These are phyloP conservation scores for Tinea trinotella DNA, from an alignment of 2,888 invertebrate genomes.

Conservation along the genomic window DNA sequence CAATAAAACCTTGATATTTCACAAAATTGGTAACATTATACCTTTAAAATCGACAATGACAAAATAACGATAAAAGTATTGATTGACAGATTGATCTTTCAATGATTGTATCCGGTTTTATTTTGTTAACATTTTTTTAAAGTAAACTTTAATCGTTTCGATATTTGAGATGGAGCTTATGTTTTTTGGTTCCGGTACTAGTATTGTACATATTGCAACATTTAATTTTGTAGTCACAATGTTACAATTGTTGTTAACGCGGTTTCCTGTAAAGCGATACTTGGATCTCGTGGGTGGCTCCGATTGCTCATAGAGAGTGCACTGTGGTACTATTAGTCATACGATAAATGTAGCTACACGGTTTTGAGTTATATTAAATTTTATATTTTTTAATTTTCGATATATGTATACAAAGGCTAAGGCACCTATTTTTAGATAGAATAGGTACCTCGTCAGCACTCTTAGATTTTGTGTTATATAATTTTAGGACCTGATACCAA, in stretches of 20 bases:
- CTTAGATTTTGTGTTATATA: too few relatives aligned
- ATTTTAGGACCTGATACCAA: too few relatives aligned
- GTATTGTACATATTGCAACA: conserved; percentile 22
- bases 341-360: too few relatives aligned
- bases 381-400: too few relatives aligned
- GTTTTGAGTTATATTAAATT: too few relatives aligned
- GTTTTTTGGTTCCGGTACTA: conserved; percentile 33
- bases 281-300: conserved; percentile 46
- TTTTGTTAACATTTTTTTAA: conserved; percentile 15
- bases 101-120: not conserved
- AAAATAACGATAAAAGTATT: not conserved
- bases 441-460: too few relatives aligned
- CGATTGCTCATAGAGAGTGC: conserved; percentile 33
- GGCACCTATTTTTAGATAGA: too few relatives aligned
- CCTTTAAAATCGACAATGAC: not conserved
- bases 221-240: conserved; percentile 34
- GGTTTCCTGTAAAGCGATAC: conserved; percentile 63
- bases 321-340: not conserved
- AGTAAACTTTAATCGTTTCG: conserved; percentile 29
- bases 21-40: not conserved
- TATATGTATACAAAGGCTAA: too few relatives aligned
- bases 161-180: conserved; percentile 31
- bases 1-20: too few relatives aligned
- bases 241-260: conserved; percentile 52
- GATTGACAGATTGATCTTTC: conserved; percentile 5